Base-by-base conservation (phyloP, 2,888 invertebrate species). In the Chymomyza amoena region DNA sequence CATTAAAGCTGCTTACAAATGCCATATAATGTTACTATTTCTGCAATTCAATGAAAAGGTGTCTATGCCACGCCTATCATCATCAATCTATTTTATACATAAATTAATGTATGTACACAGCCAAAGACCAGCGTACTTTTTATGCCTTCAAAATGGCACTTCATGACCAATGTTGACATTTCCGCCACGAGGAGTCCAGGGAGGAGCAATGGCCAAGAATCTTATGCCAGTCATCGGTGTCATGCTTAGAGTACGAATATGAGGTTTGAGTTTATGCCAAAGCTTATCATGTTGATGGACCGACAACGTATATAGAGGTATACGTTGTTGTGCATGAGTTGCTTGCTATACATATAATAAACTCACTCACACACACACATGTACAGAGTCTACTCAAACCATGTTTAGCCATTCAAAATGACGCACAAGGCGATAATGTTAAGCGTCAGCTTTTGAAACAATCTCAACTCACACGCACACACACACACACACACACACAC, bases 381-480 rank as follows among this genome's bases (percentile, higher is more conserved):
- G 25, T 32, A 68, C 25, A 51, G 62, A 67, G 67, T 57, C 68
- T 62, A 60, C 60, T 60, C 60, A 18, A 39, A 56, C 10, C 56
- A 45, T 57, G 67, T 67, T 61, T 61, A 61, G 67, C 45, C 73
- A 75, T 79, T 73, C 75, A 80, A 73, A 71, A 72, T 73, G 80
- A 77, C 69, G 79, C 80, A 75, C 68, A 72, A 77, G 79, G 73
- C 82, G 80, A 81, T 80, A 82, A 80, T 80, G 75, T 79, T 79
- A 81, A 79, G 77, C 82, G 79, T 81, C 82, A 82, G 80, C 80
- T 79, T 79, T 81, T 77, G 79, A 81, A 80, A 79, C 82, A 81
- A 81, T 81, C 81, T 79, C 80, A 73, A 73, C 81, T 81, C 81
- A 75, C 56, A 65, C 39, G 50, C 57, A 36, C 39, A 36, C 28